Evolutionary conservation across 2,888 invertebrate genomes (phyloP).

Genomic region (Pimpla rufipes): DNA sequence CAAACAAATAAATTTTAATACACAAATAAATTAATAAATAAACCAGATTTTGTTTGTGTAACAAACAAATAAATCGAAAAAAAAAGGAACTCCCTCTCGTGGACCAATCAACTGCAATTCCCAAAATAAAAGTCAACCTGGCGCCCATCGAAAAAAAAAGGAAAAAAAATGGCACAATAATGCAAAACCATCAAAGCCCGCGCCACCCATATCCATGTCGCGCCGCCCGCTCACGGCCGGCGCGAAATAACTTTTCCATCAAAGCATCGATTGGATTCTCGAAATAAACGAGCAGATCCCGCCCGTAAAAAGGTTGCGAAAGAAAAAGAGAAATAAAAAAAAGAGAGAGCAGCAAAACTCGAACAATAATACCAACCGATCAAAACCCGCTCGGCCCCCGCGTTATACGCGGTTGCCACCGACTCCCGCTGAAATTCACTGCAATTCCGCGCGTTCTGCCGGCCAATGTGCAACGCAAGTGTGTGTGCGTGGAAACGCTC

Average conservation of each 20-base stretch:
- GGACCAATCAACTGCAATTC: no score
- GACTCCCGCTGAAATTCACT: slow-evolving; percentile 37
- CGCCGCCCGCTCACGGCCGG: neutral
- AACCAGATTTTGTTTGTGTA: no score
- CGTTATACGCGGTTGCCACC: neutral
- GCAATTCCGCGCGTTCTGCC: slow-evolving; percentile 63
- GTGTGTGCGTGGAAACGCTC: neutral
- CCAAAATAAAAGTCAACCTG: no score
- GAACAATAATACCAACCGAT: slow-evolving; percentile 58
- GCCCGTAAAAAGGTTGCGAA: slow-evolving; percentile 47
- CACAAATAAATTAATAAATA: no score
- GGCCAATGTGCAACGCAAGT: slow-evolving; percentile 26
- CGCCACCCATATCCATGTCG: neutral
- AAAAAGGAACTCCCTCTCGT: no score
- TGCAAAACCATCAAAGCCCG: no score
- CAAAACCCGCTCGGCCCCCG: slow-evolving; percentile 36
- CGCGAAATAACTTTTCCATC: neutral
- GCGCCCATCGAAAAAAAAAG: no score
- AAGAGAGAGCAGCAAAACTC: no score
- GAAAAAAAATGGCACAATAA: no score
- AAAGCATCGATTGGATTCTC: slow-evolving; percentile 28
- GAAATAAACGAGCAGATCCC: slow-evolving; percentile 26
- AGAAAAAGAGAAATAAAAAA: neutral
- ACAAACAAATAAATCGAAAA: no score
- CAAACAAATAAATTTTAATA: no score